Conservation (phyloP, 2,113 vertebrate species). For the Phaetusa simplex region DNA sequence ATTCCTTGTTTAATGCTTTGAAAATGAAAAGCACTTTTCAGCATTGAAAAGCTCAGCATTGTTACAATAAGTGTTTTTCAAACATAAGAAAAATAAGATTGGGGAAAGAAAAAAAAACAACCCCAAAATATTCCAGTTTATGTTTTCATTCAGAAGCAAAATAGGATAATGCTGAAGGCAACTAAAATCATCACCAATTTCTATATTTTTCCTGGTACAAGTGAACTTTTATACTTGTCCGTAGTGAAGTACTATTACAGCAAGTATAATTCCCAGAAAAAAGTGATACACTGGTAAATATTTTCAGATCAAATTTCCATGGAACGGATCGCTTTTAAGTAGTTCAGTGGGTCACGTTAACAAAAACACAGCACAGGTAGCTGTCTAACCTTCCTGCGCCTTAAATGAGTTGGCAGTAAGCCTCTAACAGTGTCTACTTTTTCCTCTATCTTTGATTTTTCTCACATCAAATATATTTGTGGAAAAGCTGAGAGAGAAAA, state of each 20-base stretch:
- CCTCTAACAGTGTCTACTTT: background rate
- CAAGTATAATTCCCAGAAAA: background rate
- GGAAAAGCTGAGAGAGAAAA: background rate
- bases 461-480: background rate
- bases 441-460: background rate
- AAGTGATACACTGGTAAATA: background rate
- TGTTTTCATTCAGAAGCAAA: background rate
- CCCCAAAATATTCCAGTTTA: background rate
- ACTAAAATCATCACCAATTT: background rate
- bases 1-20: background rate
- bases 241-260: background rate
- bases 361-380: background rate
- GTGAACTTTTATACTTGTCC: background rate
- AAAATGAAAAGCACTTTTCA: background rate
- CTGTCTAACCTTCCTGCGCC: background rate
- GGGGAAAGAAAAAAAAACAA: background rate
- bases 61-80: background rate
- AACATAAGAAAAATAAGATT: background rate
- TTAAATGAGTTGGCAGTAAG: background rate
- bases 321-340: background rate
- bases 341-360: background rate
- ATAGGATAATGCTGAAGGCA: background rate
- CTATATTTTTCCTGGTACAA: background rate
- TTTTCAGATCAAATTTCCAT: background rate
- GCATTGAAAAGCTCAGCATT: background rate